Percentiles rank a stretch among this genome's conserved stretches.
Evolutionary conservation across 2,113 vertebrate species (phyloP).

Genomic region (Labeo catla): DNA sequence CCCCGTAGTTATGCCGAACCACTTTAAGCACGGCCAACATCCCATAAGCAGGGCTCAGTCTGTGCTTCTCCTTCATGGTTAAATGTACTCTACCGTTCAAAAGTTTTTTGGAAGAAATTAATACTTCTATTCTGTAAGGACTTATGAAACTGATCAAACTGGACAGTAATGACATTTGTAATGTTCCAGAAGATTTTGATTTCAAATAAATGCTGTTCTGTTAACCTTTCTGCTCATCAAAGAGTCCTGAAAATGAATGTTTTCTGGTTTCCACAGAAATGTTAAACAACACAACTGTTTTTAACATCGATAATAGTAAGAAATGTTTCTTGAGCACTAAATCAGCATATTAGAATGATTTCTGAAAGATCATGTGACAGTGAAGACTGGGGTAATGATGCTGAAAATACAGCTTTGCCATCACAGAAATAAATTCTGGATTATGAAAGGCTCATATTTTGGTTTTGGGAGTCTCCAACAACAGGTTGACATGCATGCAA

Average conservation of each 20-base stretch:
- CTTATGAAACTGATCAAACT: neutral
- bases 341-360: neutral
- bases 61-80: neutral
- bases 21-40: neutral
- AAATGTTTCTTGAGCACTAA: too few species aligned
- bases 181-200: neutral
- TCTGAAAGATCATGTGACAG: neutral
- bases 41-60: neutral
- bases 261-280: neutral
- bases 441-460: too few species aligned
- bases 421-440: neutral
- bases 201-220: neutral
- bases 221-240: neutral
- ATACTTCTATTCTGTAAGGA: neutral
- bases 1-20: neutral
- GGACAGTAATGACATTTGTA: neutral
- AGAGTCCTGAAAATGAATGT: too few species aligned
- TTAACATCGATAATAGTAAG: neutral
- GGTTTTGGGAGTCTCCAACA: too few species aligned
- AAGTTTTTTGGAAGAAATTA: neutral
- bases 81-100: neutral
- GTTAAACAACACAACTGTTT: neutral
- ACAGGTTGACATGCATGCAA: too few species aligned
- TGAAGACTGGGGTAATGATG: neutral
- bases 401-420: too few species aligned